phyloP scores from a whole-genome alignment of 1,140 invertebrate genomes.

The Drosophila repleta region DNA sequence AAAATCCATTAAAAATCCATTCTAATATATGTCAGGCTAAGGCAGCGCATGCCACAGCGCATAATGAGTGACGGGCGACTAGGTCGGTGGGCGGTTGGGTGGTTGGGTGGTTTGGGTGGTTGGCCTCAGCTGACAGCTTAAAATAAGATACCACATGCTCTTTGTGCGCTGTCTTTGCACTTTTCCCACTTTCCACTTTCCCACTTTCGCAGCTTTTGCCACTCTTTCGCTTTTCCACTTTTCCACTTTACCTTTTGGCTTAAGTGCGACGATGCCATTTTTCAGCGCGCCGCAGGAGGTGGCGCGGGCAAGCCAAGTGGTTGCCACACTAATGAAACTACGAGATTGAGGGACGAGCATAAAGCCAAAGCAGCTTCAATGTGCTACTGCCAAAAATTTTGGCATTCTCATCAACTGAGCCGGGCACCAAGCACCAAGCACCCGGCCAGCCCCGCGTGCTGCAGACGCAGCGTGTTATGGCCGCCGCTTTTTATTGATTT shows the following conservation, averaged over 20 bases:
- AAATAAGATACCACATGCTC: conserved; percentile 69
- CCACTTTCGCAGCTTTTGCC: conserved; percentile 52
- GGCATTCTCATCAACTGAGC: not conserved
- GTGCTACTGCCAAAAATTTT: conserved; percentile 1
- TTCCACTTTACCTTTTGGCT: conserved; percentile 67
- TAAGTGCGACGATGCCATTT: conserved; percentile 54
- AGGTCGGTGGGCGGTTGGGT: conserved; percentile 2
- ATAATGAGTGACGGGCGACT: conserved; percentile 71
- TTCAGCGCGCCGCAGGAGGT: conserved; percentile 46
- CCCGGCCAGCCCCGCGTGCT: not conserved
- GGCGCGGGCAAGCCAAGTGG: not conserved
- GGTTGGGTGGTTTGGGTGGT: conserved; percentile 14
- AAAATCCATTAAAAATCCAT: conserved; percentile 83
- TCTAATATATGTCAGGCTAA: conserved; percentile 78
- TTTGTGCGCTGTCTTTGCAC: conserved; percentile 66
- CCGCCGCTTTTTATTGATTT: conserved; percentile 65
- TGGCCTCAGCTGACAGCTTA: conserved; percentile 45
- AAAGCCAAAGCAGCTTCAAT: conserved; percentile 39
- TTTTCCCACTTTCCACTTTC: conserved; percentile 34
- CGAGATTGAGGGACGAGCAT: conserved; percentile 31
- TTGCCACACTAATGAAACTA: conserved; percentile 45
- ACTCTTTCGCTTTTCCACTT: conserved; percentile 57
- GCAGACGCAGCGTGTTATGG: not conserved
- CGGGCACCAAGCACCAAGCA: no score
- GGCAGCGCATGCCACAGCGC: conserved; percentile 67